Evolutionary conservation across 1,140 invertebrate genomes (phyloP).

Genomic region (Zaprionus vittiger): DNA sequence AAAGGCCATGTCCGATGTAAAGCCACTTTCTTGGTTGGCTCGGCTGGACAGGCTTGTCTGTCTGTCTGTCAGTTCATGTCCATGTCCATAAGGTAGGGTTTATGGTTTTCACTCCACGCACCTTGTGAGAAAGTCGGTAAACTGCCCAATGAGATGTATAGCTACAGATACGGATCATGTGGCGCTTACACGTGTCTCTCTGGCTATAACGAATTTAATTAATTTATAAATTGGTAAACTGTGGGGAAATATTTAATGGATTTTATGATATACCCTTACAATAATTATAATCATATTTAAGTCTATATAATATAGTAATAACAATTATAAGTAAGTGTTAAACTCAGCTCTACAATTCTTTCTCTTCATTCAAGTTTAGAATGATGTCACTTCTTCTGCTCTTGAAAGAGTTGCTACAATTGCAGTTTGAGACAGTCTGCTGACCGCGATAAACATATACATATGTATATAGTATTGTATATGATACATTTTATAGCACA

Average conservation of each 20-base stretch:
- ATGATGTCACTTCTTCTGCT: constrained; percentile 40
- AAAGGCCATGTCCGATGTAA: constrained; percentile 21
- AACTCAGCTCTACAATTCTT: neutral
- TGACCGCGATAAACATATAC: constrained; percentile 10
- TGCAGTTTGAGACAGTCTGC: constrained; percentile 4
- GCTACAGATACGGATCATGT: constrained; percentile 17
- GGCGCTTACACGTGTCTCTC: constrained; percentile 72
- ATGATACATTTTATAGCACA: no score
- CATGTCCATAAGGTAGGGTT: constrained; percentile 50
- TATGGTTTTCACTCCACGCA: constrained; percentile 66
- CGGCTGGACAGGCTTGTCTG: constrained; percentile 17
- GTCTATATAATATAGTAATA: neutral
- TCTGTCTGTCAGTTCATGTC: constrained; percentile 41
- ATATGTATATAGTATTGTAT: constrained; percentile 2
- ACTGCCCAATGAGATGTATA: constrained; percentile 19
- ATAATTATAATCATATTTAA: neutral
- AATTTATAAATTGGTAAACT: constrained; percentile 59
- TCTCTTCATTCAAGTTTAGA: neutral
- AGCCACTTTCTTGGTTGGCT: constrained; percentile 54
- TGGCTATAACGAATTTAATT: constrained; percentile 39
- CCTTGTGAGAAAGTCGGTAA: constrained; percentile 61
- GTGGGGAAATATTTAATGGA: constrained; percentile 2
- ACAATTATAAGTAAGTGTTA: neutral
- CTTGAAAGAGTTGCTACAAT: constrained; percentile 29
- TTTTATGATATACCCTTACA: neutral